These are phyloP conservation scores for Colaptes auratus DNA, from an alignment of 2,113 vertebrate species.

Conservation along the genomic window DNA sequence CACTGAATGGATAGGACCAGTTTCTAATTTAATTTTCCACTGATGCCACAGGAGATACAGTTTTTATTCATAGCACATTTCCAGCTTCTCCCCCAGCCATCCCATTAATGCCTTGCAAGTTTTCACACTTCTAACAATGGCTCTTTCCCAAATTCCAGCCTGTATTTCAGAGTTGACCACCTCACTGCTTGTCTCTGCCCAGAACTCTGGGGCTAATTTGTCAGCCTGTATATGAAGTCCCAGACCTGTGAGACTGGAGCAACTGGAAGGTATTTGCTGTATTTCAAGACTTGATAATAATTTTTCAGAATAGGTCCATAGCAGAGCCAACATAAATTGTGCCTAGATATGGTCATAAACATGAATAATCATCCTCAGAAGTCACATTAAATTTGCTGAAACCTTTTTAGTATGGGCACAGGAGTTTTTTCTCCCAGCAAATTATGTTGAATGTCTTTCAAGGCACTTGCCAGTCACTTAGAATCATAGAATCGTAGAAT, in stretches of 20 bases:
- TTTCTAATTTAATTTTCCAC: background rate
- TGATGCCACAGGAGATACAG: background rate
- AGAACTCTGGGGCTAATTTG: background rate
- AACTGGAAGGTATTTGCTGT: background rate
- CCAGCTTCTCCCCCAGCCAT: background rate
- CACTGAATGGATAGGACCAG: background rate
- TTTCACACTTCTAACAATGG: background rate
- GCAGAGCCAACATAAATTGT: background rate
- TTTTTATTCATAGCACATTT: background rate
- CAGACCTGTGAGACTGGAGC: background rate
- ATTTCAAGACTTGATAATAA: background rate
- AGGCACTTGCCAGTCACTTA: background rate
- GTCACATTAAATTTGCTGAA: background rate
- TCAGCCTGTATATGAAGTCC: background rate
- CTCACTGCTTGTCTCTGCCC: background rate
- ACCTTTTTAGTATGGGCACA: background rate
- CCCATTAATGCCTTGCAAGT: background rate
- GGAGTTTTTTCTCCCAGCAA: background rate
- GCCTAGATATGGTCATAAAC: background rate
- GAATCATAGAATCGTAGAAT: too few relatives aligned
- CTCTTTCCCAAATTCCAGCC: background rate
- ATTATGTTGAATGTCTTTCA: background rate
- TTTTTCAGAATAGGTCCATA: background rate
- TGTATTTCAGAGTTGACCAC: background rate
- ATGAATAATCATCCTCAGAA: background rate